Base-by-base conservation (phyloP, 2,888 invertebrate species). In the Pemphredon lugubris region DNA sequence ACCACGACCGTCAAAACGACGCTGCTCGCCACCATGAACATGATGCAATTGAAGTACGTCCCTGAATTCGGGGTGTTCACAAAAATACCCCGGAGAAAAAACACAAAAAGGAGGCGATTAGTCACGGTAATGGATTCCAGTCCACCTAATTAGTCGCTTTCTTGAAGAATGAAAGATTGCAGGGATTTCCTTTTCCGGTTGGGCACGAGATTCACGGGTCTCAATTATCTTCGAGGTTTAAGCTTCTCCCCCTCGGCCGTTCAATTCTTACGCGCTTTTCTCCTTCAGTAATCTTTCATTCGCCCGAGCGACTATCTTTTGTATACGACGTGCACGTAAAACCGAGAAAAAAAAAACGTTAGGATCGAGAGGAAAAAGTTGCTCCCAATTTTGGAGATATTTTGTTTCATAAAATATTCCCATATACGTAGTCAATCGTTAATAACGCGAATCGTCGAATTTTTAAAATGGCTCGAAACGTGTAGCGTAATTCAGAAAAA, bases 11-110 rank as follows among this genome's bases (percentile, higher is more conserved):
- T 98, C 87, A 98, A 93, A 85, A 98, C 97, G 90, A 98, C 98
- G 77, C 98, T 98, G 76, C 98, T 97, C 70, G 98, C 98, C 91
- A 98, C 98, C 98, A 98, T 98, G 92, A 98, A 97, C 98, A 98
- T 98, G 92, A 98, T 98, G 93, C 98, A 98, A 92, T 98, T 98
- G 94, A 98, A 98, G 93, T 98, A 98, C 85, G 98, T 97, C 90
- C 98, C 98, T 97, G 93, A 84, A 90, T 86, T 73, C 83, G 86
- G 83, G 83, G 83, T 84, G 83, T 84, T 82, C 68, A 71, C 71
- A 71, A 79, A 82, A 81, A 83, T 79, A 66, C 83, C 86, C 86
- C 84, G 71, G 73, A 75, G 72, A 70, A 78, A 75, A 69, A 61
- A 82, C 77, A 81, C 81, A 83, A 70, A 85, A 81, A 85, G 70